Conservation (phyloP, 2,888 invertebrate species). For the Trachelus tabidus region DNA sequence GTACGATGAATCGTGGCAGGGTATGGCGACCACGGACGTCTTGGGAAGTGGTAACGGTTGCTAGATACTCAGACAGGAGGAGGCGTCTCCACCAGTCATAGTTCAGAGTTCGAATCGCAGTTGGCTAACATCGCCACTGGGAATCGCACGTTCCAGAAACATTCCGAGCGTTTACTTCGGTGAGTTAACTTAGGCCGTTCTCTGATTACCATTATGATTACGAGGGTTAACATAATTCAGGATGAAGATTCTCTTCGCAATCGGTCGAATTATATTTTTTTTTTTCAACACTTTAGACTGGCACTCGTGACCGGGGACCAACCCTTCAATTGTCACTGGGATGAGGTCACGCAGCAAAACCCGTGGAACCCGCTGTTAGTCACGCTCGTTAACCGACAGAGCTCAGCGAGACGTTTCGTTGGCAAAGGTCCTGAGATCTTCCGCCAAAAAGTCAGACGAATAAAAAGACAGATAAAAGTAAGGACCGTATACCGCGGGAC, state of each 20-base stretch:
- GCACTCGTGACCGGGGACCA: not conserved
- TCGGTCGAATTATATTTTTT: not conserved
- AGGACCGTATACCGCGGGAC: not conserved
- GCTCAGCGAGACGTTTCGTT: conserved; percentile 10
- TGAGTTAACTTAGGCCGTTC: not conserved
- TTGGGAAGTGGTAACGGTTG: not conserved
- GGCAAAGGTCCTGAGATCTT: conserved; percentile 30
- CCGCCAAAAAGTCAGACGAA: conserved; percentile 17
- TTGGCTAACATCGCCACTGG: conserved; percentile 30
- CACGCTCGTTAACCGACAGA: conserved; percentile 48
- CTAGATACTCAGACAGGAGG: not conserved
- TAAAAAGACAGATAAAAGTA: not conserved
- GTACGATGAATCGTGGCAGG: not conserved
- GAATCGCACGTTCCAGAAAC: conserved; percentile 48
- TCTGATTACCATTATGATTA: not conserved
- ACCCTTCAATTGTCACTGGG: conserved; percentile 6
- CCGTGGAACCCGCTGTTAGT: conserved; percentile 43
- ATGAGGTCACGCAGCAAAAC: conserved; percentile 10
- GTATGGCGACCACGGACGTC: not conserved
- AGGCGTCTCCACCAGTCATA: conserved; percentile 6
- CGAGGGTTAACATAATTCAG: not conserved
- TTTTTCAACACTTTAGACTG: not conserved
- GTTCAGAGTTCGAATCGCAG: conserved; percentile 20
- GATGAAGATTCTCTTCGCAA: not conserved
- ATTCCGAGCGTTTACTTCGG: conserved; percentile 25